Conservation (phyloP, 2,797 vertebrate species). For the Odontamblyopus lacepedii region DNA sequence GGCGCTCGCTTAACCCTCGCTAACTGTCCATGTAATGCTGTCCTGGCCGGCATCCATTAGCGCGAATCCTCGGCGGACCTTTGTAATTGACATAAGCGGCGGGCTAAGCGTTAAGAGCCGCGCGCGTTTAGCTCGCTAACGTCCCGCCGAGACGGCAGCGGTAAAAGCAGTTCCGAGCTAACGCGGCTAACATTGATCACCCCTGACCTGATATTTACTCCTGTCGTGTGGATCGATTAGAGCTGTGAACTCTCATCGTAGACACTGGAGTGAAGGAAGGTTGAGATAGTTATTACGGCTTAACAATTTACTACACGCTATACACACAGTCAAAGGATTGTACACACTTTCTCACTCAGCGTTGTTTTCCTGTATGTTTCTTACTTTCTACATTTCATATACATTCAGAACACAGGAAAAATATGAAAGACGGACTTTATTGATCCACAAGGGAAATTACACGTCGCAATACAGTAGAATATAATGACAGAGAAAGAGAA, state of each 20-base stretch:
- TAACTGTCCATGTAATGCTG: conserved; percentile 21
- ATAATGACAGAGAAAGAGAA: no score
- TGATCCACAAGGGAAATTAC: no score
- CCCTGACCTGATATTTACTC: conserved; percentile 19
- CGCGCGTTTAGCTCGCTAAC: conserved; percentile 32
- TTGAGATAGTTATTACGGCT: background rate
- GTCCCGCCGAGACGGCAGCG: conserved; percentile 4
- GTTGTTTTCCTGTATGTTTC: no score
- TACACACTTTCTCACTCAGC: no score
- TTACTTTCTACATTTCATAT: no score
- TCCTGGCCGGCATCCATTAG: conserved; percentile 23
- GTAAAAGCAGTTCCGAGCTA: conserved; percentile 50
- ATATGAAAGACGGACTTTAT: no score
- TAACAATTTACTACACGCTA: no score
- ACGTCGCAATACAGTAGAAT: no score
- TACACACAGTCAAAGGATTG: no score
- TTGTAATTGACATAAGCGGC: conserved; percentile 43
- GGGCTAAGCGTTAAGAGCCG: conserved; percentile 49
- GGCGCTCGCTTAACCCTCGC: background rate
- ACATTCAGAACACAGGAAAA: no score
- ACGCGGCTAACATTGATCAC: conserved; percentile 45
- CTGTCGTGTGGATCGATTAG: conserved; percentile 20
- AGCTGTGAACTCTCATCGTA: background rate
- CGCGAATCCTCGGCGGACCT: conserved; percentile 33
- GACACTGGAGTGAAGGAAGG: background rate